A percentile compares a stretch with the other conserved stretches of the same genome.
Conservation (phyloP, 2,113 vertebrate genomes). For the Xiphias gladius region DNA sequence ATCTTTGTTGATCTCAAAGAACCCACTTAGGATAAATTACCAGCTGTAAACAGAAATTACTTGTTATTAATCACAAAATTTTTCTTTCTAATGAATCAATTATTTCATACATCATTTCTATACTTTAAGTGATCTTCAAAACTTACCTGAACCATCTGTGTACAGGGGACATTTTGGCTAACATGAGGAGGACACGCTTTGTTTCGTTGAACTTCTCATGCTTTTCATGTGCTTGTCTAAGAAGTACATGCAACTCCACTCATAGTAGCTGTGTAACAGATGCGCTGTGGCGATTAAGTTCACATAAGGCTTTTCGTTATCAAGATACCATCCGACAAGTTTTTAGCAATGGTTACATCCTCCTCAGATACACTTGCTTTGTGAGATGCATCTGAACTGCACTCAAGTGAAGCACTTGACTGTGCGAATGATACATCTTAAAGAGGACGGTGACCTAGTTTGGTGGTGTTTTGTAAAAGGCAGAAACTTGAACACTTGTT, state of each 20-base stretch:
- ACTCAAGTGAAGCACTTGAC: conserved; percentile 32
- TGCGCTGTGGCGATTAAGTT: neutral
- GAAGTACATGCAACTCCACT: neutral
- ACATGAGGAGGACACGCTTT: neutral
- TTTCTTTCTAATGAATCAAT: neutral
- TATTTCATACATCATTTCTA: neutral
- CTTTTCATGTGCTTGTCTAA: conserved; percentile 13
- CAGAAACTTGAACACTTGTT: conserved; percentile 46
- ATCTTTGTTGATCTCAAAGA: conserved; percentile 22
- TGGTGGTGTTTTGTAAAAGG: conserved; percentile 63
- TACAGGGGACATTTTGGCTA: neutral
- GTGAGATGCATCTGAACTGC: neutral
- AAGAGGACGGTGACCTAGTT: conserved; percentile 80
- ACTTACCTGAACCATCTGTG: conserved; percentile 17
- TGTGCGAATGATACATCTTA: conserved; percentile 32
- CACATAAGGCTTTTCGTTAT: conserved; percentile 32
- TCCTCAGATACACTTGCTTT: conserved; percentile 5
- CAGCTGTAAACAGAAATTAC: conserved; percentile 15
- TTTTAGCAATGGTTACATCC: too few species aligned
- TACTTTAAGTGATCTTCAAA: neutral
- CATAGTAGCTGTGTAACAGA: neutral
- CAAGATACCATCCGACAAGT: neutral
- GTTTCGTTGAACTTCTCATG: neutral
- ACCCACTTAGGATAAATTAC: conserved; percentile 2
- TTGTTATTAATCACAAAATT: neutral